Evolutionary conservation across 2,797 vertebrate genomes (phyloP).

Genomic region (Ciconia nigra): DNA sequence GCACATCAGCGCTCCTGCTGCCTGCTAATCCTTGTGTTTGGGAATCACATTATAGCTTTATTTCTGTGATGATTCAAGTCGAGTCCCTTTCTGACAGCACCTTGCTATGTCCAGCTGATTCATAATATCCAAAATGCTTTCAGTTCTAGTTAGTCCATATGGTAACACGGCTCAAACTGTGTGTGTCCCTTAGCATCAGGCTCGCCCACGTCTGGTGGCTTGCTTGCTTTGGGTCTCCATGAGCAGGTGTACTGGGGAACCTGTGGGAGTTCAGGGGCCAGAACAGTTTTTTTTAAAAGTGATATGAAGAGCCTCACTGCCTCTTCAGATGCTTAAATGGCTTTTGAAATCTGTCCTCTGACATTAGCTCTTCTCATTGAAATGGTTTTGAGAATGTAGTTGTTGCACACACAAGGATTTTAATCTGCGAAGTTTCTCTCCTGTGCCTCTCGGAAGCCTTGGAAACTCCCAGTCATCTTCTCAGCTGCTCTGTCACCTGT

Average conservation of each 20-base stretch:
- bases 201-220: background rate
- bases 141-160: background rate
- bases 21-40: background rate
- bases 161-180: background rate
- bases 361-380: background rate
- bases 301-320: background rate
- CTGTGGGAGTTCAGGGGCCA: background rate
- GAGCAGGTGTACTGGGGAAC: background rate
- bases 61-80: background rate
- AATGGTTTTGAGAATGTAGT: background rate
- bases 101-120: background rate
- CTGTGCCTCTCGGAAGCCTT: background rate
- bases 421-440: background rate
- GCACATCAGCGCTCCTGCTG: background rate
- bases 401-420: background rate
- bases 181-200: background rate
- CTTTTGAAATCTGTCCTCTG: background rate
- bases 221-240: background rate
- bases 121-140: background rate
- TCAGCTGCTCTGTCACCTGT: background rate
- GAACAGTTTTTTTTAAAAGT: background rate
- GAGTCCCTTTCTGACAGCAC: background rate
- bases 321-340: background rate
- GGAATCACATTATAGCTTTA: background rate
- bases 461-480: background rate